Base-by-base conservation (phyloP, 2,888 invertebrate species). In the Cataglyphis livida region DNA sequence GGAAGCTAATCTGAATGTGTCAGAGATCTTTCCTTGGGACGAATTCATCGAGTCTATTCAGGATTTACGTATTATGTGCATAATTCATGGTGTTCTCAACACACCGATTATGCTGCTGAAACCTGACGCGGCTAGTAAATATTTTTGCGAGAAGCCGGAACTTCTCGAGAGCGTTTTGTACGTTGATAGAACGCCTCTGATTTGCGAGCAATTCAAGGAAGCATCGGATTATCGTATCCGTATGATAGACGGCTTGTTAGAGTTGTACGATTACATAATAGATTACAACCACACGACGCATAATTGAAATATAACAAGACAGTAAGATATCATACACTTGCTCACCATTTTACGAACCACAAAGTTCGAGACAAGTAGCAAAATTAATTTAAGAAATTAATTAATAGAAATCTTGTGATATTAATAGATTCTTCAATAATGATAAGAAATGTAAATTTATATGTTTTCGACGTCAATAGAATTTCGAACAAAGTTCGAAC, bases 61-160 rank as follows among this genome's bases (percentile, higher is more conserved):
- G 0, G 92, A 93, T 10, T 66, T 93, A 21, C 87, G 86, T 6
- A 21, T 73, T 0, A 91, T 88, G 85, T 92, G 89, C 62, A 88
- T 92, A 75, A 71, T 73, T 3, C 93, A 93, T 44, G 91, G 92
- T 0, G 51, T 91, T 0, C 48, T 93, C 9, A 93, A 93, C 74
- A 89, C 85, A 25, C 91, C 93, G 0, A 90, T 93, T 18, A 92
- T 92, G 91, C 78, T 93, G 1, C 73, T 92, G 7, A 90, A 93
- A 9, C 84, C 92, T 15, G 66, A 74, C 0, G 90, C 90, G 1
- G 90, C 89, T 0, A 90, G 84, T 61, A 92, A 91, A 71, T 93
- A 92, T 62, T 93, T 93, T 54, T 51, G 79, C 0, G 73, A 88
- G 12, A 85, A 91, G 28, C 90, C 90, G 0, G 87, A 92, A 18